Evolutionary conservation across 2,888 invertebrate genomes (phyloP), one percentile per base, ranked within the genome.

Genomic region (Drosophila ezoana): DNA sequence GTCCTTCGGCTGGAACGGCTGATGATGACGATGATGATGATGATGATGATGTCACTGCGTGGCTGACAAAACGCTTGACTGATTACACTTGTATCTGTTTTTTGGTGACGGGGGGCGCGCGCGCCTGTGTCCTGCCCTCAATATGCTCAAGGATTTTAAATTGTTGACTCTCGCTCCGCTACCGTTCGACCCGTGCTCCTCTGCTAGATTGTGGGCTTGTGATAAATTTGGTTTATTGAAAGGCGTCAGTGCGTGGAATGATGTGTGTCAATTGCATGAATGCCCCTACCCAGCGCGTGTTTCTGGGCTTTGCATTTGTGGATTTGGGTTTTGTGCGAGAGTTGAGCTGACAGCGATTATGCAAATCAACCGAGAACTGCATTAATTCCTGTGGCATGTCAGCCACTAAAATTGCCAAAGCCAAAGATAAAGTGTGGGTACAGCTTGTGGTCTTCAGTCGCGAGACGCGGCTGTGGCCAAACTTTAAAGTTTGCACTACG

Each of bases 161-260:
- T 83, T 80, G 82, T 79, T 75, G 82, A 81, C 81, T 83, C 69
- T 71, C 69, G 61, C 63, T 74, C 56, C 4, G 38, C 66, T 63
- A 33, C 49, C 14, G 38, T 41, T 8, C 28, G 28, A 8, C 8
- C 28, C 28, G 8, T 8, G 28, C 28, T 28, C 28, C 28, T 28
- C 8, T 0, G 43, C 47, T 71, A 76, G 83, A 83, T 83, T 80
- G 72, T 67, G 65, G 53, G 79, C 79, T 83, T 86, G 86, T 86
- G 90, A 89, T 90, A 90, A 91, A 91, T 91, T 90, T 90, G 85
- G 90, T 92, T 92, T 91, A 92, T 92, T 92, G 91, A 92, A 90
- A 92, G 91, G 92, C 92, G 92, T 90, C 92, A 92, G 91, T 89
- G 92, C 92, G 92, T 92, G 90, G 92, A 92, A 92, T 92, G 92